phyloP scores from a whole-genome alignment of 2,888 invertebrate genomes.

The Cosmorhoe ocellata region DNA sequence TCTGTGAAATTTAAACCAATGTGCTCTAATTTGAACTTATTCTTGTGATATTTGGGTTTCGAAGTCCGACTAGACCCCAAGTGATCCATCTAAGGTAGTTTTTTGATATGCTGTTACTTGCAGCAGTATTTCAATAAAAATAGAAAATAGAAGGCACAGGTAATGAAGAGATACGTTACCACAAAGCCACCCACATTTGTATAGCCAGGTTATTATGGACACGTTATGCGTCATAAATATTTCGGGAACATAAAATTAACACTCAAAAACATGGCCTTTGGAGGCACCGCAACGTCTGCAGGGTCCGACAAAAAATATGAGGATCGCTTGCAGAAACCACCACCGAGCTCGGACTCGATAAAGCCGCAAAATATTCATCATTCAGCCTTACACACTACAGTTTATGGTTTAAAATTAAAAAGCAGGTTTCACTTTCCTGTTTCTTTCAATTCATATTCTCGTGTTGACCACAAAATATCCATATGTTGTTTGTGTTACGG shows the following conservation, averaged over 20 bases:
- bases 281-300: constrained; percentile 80
- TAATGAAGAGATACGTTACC: constrained; percentile 77
- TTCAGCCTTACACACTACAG: constrained; percentile 29
- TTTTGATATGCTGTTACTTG: not conserved
- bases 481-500: constrained; percentile 64
- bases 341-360: constrained; percentile 49
- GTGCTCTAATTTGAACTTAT: constrained; percentile 1
- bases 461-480: constrained; percentile 54
- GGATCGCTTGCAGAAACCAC: constrained; percentile 74
- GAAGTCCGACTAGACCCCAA: too few relatives aligned
- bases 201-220: constrained; percentile 75
- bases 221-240: constrained; percentile 82
- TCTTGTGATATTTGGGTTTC: not conserved
- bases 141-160: constrained; percentile 42
- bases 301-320: constrained; percentile 70
- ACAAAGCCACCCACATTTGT: constrained; percentile 80
- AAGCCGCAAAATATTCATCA: constrained; percentile 35
- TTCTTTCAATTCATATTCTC: constrained; percentile 45
- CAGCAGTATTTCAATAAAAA: constrained; percentile 7
- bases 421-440: constrained; percentile 36
- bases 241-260: constrained; percentile 82
- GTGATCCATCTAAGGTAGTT: too few relatives aligned
- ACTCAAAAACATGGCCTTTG: constrained; percentile 78
- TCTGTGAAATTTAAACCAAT: constrained; percentile 2
- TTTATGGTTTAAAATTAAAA: constrained; percentile 41